These are phyloP conservation scores for Microcebus griseorufus DNA, from an alignment of 2,113 vertebrate species.

Conservation along the genomic window DNA sequence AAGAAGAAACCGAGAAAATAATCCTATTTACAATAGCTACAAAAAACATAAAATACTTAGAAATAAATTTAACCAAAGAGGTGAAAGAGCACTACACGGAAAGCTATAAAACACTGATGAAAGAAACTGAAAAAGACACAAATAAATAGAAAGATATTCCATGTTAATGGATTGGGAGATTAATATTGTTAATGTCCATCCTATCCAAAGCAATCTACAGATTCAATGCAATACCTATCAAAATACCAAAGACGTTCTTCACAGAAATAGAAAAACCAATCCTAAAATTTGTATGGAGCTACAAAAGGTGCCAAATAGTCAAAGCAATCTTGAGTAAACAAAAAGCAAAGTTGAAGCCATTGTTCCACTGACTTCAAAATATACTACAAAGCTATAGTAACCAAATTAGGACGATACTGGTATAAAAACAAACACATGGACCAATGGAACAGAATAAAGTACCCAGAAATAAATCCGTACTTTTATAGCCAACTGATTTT, in stretches of 20 bases:
- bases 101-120: neutral
- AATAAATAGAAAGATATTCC: neutral
- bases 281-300: neutral
- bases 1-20: neutral
- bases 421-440: neutral
- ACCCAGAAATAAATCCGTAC: neutral
- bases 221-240: neutral
- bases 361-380: neutral
- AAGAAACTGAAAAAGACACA: neutral
- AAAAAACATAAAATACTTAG: neutral
- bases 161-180: neutral
- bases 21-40: neutral
- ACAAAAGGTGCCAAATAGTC: neutral
- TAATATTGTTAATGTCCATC: neutral
- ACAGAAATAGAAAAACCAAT: neutral
- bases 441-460: neutral
- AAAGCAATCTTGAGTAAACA: neutral
- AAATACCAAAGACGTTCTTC: neutral
- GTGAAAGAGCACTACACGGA: neutral
- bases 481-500: neutral
- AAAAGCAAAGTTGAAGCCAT: neutral
- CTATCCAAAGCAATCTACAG: neutral
- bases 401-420: neutral
- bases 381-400: neutral
- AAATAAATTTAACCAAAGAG: neutral